These are phyloP conservation scores for Caranx melampygus DNA, from an alignment of 2,113 vertebrate species.

Conservation along the genomic window DNA sequence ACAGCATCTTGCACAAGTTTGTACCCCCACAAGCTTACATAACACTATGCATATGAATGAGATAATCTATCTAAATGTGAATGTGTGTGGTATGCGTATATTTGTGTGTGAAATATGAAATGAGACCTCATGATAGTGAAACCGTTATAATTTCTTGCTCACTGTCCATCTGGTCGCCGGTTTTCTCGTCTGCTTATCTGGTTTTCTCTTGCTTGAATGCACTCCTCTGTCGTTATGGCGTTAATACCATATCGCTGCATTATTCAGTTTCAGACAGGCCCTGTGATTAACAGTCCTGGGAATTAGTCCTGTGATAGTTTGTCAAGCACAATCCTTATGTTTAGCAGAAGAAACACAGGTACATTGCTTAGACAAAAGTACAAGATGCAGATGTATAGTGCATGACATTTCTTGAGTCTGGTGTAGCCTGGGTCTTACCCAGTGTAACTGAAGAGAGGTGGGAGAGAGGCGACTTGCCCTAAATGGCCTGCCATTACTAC, in stretches of 20 bases:
- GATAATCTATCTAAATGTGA: slow-evolving; percentile 51
- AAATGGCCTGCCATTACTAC: slow-evolving; percentile 20
- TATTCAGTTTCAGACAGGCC: slow-evolving; percentile 36
- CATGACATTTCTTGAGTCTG: neutral
- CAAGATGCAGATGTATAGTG: neutral
- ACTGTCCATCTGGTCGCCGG: neutral
- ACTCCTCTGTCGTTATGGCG: slow-evolving; percentile 11
- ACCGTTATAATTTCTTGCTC: slow-evolving; percentile 17
- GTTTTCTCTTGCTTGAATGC: neutral
- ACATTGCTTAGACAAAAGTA: neutral
- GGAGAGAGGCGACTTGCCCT: slow-evolving; percentile 2
- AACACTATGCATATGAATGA: slow-evolving; percentile 72
- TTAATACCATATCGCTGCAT: slow-evolving; percentile 18
- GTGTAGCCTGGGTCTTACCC: neutral
- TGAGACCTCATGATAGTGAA: slow-evolving; percentile 26
- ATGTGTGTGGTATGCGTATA: slow-evolving; percentile 8
- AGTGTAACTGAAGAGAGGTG: slow-evolving; percentile 5
- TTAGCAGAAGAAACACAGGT: neutral
- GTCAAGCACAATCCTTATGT: slow-evolving; percentile 7
- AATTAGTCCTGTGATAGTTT: slow-evolving; percentile 10
- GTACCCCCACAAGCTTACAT: slow-evolving; percentile 73
- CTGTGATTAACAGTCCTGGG: slow-evolving; percentile 20
- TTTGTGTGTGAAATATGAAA: slow-evolving; percentile 36
- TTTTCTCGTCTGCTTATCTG: slow-evolving; percentile 14
- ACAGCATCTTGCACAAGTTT: slow-evolving; percentile 70